Evolutionary conservation across 2,797 vertebrate species (phyloP), one percentile per base, ranked within the genome.

Genomic region (Semaprochilodus insignis): DNA sequence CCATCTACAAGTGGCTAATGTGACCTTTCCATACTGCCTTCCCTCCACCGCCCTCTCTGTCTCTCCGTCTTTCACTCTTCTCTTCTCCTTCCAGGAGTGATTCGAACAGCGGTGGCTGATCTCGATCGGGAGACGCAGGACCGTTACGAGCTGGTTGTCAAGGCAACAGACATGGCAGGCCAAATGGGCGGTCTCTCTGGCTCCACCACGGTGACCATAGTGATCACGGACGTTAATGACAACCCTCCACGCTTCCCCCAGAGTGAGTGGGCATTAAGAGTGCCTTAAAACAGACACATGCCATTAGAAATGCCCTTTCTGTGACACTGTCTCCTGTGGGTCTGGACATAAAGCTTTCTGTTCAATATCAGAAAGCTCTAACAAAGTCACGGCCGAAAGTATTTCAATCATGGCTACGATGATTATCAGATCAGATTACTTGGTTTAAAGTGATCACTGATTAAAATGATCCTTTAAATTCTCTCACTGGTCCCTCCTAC

Each of bases 171-270:
- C 93, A 99, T 99, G 98, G 98, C 97, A 0, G 98, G 98, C 80
- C 98, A 99, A 94, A 93, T 99, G 95, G 98, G 98, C 0, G 98
- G 98, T 86, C 96, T 99, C 83, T 99, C 98, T 0, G 98, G 98
- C 74, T 99, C 98, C 89, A 99, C 97, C 21, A 99, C 98, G 0
- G 98, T 99, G 93, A 99, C 97, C 91, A 99, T 99, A 48, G 97
- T 99, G 77, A 96, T 99, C 94, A 99, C 98, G 0, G 98, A 99
- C 0, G 97, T 99, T 91, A 99, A 99, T 21, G 98, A 99, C 95
- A 99, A 97, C 92, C 97, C 98, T 0, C 98, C 98, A 0, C 96
- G 97, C 77, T 99, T 99, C 91, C 96, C 96, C 0, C 98, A 99
- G 93, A 99, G 98, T 99, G 88, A 98, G 97, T 89, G 87, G 60